These are phyloP conservation scores for Alosa sapidissima DNA, from an alignment of 2,797 vertebrate genomes.

Conservation along the genomic window DNA sequence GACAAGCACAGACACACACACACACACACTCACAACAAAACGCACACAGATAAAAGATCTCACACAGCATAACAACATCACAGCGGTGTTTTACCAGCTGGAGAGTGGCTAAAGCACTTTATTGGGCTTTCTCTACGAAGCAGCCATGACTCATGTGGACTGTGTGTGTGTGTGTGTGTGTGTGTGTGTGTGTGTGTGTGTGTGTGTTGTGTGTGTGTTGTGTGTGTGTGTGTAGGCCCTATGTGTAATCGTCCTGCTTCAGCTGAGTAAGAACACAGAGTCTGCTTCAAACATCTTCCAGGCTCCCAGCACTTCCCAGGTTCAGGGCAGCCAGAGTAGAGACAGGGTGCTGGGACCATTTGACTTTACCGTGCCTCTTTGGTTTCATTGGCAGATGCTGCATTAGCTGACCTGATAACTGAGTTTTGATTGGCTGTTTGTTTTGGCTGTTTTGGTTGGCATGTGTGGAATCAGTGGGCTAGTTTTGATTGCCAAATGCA, in stretches of 20 bases:
- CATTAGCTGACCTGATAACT: not conserved
- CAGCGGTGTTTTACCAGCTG: not conserved
- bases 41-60: not conserved
- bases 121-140: not conserved
- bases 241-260: not conserved
- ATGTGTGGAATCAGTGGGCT: not conserved
- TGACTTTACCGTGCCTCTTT: not conserved
- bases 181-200: not conserved
- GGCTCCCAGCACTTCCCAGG: not conserved
- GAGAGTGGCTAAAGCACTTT: not conserved
- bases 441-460: not conserved
- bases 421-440: not conserved
- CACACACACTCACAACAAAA: not conserved
- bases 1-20: not conserved
- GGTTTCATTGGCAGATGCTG: not conserved
- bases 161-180: not conserved
- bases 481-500: not conserved
- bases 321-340: not conserved
- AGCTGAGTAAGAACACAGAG: not conserved
- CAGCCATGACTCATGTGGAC: not conserved
- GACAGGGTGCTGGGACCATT: not conserved
- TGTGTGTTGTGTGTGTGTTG: not conserved
- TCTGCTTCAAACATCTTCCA: not conserved
- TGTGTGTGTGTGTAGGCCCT: slow-evolving; percentile 30
- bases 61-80: not conserved